Base-by-base conservation (phyloP, 2,797 vertebrate species). In the Antennarius maculatus region DNA sequence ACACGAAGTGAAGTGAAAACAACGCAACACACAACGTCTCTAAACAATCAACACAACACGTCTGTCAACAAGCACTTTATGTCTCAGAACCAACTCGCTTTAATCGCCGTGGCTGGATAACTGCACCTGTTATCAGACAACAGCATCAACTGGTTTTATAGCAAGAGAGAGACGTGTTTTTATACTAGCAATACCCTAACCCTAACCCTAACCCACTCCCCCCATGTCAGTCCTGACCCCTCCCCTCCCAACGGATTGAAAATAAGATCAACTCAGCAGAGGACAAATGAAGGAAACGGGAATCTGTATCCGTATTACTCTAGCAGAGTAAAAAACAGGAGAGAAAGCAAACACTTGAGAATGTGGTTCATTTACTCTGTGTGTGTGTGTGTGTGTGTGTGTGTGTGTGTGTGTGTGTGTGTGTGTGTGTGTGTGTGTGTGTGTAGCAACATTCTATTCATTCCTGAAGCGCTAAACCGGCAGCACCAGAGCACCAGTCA, bases 381-480 rank as follows among this genome's bases (percentile, higher is more conserved):
- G 60, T 60, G 74, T 64, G 46, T 61, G 41, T 41, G 54, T 45
- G 42, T 43, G 16, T 69, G 53, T 43, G 47, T 70, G 60, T 56
- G 54, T 58, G 61, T 54, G 61, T 61, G 63, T 59, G 55, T 46
- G 56, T 42, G 39, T 28, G 54, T n/a, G 18, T 42, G 41, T n/a
- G 41, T 43, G 41, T 28, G 27, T 31, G 42, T 28, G 52, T 65
- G 37, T 73, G 71, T 63, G 79, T 70, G 76, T 79, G 76, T 76
- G 80, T 79, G 80, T 84, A 88, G 85, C 90, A 93, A 87, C 92
- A 93, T 93, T 93, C 93, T 90, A 91, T 80, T 89, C 92, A 93
- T 94, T 94, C 92, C 89, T 91, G 31, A 79, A 80, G 84, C 51
- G 15, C 80, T 91, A 86, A 92, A 85, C 86, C 76, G 53, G 84